A percentile compares a stretch with the other conserved stretches of the same genome.
Evolutionary conservation across 1,140 invertebrate genomes (phyloP).

Genomic region (Cheumatopsyche charites): DNA sequence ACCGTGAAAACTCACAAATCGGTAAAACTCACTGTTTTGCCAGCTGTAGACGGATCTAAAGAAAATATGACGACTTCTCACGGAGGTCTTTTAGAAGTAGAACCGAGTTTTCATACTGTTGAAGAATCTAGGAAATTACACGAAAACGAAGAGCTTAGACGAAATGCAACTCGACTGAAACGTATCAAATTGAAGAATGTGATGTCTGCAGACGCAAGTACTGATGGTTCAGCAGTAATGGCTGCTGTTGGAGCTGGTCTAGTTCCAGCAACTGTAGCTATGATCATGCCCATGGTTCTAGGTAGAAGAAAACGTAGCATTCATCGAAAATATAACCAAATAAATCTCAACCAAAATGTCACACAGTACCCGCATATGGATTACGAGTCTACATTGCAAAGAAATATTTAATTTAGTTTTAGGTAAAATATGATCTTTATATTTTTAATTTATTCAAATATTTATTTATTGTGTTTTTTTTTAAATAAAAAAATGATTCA

Average conservation of each 20-base stretch:
- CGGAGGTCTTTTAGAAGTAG: slow-evolving; percentile 75
- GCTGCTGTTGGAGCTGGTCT: slow-evolving; percentile 78
- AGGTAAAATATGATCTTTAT: slow-evolving; percentile 11
- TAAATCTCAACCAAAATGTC: slow-evolving; percentile 33
- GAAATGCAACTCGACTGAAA: slow-evolving; percentile 33
- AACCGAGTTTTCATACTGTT: slow-evolving; percentile 70
- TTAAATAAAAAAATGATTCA: slow-evolving; percentile 14
- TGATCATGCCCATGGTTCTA: slow-evolving; percentile 77
- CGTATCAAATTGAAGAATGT: slow-evolving; percentile 54
- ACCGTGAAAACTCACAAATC: slow-evolving; percentile 58
- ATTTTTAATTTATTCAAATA: neutral
- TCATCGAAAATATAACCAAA: neutral
- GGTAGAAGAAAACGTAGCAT: slow-evolving; percentile 60
- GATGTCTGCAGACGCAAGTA: slow-evolving; percentile 51
- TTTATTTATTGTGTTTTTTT: too few relatives aligned
- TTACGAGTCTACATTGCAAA: slow-evolving; percentile 46
- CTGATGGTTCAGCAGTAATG: slow-evolving; percentile 66
- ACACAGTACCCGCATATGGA: slow-evolving; percentile 43
- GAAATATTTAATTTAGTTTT: slow-evolving; percentile 32
- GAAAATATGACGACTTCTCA: slow-evolving; percentile 75
- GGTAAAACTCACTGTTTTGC: slow-evolving; percentile 73
- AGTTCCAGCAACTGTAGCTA: slow-evolving; percentile 78
- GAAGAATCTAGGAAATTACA: slow-evolving; percentile 62
- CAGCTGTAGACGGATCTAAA: slow-evolving; percentile 64
- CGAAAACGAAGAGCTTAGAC: slow-evolving; percentile 5